A percentile compares a stretch with the other conserved stretches of the same genome.
phyloP scores from a whole-genome alignment of 2,113 vertebrate species.

The Lonchura striata region DNA sequence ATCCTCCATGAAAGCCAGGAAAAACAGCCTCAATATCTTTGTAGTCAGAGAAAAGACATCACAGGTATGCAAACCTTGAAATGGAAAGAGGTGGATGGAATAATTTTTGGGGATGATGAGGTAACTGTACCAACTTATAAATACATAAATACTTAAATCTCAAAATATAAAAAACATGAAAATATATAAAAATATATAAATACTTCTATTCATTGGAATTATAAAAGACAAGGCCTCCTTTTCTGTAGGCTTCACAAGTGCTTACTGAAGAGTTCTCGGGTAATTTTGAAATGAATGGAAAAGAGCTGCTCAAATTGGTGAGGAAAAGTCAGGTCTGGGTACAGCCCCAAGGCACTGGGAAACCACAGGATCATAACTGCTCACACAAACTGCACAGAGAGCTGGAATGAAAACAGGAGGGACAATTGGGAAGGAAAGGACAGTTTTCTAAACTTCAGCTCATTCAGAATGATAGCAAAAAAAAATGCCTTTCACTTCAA shows the following conservation, averaged over 20 bases:
- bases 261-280: not conserved
- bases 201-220: not conserved
- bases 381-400: rapidly evolving
- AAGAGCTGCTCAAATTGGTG: not conserved
- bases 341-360: not conserved
- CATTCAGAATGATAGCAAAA: not conserved
- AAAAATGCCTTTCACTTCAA: not conserved
- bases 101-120: not conserved
- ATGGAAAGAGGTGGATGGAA: not conserved
- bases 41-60: not conserved
- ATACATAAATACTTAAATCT: not conserved
- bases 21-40: not conserved
- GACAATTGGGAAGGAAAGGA: not conserved
- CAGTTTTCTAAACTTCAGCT: not conserved
- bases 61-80: not conserved
- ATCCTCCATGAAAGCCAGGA: not conserved
- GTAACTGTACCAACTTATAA: not conserved
- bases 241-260: not conserved
- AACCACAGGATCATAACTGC: not conserved
- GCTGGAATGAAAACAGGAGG: not conserved
- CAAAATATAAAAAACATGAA: not conserved
- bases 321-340: not conserved
- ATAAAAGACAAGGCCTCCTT: not conserved
- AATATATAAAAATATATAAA: not conserved
- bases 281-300: not conserved